A percentile compares a stretch with the other conserved stretches of the same genome.
These are phyloP conservation scores for Carettochelys insculpta DNA, from an alignment of 2,113 vertebrate species.

Conservation along the genomic window DNA sequence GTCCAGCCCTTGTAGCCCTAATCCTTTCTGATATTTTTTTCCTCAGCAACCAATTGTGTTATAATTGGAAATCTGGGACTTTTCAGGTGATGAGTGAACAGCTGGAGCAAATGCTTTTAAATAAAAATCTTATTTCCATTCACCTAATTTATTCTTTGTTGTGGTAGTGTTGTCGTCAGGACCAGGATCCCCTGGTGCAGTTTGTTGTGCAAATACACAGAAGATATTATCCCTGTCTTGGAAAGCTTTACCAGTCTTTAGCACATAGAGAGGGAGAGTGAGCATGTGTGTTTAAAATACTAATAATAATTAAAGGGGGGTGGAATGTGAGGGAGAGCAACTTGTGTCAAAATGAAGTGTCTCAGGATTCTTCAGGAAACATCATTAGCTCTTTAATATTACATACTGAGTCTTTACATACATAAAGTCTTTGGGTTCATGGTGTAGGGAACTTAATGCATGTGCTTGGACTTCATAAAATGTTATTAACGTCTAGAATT, in stretches of 20 bases:
- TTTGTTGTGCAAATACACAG: not conserved
- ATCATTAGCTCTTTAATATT: constrained; percentile 35
- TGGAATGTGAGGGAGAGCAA: not conserved
- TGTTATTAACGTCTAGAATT: constrained; percentile 69
- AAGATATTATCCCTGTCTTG: not conserved
- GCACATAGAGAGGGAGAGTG: not conserved
- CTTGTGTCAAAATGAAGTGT: not conserved
- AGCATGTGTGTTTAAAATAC: not conserved
- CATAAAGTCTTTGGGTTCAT: constrained; percentile 58
- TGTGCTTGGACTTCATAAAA: constrained; percentile 65
- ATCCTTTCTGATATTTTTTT: not conserved
- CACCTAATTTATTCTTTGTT: not conserved
- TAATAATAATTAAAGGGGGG: not conserved
- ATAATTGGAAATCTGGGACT: not conserved
- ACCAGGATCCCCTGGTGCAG: not conserved
- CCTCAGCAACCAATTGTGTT: not conserved
- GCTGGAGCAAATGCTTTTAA: not conserved
- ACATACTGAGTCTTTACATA: no score
- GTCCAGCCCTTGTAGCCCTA: not conserved
- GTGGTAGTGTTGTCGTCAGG: not conserved
- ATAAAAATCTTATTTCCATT: not conserved
- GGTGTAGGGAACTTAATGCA: constrained; percentile 53
- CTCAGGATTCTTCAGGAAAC: constrained; percentile 3
- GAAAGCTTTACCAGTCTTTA: not conserved
- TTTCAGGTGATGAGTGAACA: not conserved